A percentile compares a stretch with the other conserved stretches of the same genome.
These are phyloP conservation scores for Loriculus beryllinus DNA, from an alignment of 2,797 vertebrate genomes.

Conservation along the genomic window DNA sequence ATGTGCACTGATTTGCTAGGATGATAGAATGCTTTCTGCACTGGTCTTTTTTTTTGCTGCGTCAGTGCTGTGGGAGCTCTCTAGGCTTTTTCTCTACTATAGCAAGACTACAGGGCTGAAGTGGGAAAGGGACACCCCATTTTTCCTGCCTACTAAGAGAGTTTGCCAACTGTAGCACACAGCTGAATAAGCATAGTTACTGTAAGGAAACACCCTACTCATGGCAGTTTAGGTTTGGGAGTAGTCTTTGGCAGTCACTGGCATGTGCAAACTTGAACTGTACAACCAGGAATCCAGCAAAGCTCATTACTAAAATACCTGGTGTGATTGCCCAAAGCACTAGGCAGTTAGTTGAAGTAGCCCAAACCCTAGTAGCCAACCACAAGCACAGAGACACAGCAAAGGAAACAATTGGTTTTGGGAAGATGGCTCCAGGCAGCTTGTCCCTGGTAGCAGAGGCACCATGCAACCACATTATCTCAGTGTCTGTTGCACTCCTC, in stretches of 20 bases:
- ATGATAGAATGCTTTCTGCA: background rate
- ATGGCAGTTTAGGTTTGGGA: background rate
- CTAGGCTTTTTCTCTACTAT: background rate
- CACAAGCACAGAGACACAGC: background rate
- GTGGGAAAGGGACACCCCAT: background rate
- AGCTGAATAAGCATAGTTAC: background rate
- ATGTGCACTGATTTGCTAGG: background rate
- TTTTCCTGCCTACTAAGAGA: background rate
- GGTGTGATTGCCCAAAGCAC: background rate
- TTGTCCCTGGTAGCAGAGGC: background rate
- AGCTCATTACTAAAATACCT: background rate
- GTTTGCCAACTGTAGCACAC: background rate
- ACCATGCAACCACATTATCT: background rate
- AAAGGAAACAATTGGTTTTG: background rate
- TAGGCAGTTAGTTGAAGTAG: background rate
- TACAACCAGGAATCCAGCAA: background rate
- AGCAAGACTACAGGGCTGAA: background rate
- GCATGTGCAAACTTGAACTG: background rate
- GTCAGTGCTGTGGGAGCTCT: background rate
- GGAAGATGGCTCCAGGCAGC: background rate
- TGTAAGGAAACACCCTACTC: background rate
- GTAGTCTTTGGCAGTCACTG: background rate
- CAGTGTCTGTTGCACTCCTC: background rate
- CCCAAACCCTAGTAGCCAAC: background rate
- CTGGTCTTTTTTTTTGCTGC: background rate